These are phyloP conservation scores for Thysanoteuthis rhombus DNA, from an alignment of 2,888 invertebrate species.

Conservation along the genomic window DNA sequence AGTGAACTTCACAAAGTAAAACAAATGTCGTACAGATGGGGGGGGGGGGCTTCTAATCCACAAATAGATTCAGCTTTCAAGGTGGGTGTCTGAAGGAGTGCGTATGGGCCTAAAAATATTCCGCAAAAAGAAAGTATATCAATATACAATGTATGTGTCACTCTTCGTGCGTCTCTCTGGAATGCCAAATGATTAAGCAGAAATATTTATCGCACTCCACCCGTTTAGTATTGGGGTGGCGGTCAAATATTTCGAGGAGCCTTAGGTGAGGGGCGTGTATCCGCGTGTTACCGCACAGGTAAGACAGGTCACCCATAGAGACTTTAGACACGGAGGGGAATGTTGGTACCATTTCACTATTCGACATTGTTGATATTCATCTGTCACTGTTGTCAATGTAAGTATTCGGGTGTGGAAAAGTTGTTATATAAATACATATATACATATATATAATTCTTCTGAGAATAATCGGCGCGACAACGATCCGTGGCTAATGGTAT, in stretches of 20 bases:
- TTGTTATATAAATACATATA: too few relatives aligned
- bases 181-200: neutral
- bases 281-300: neutral
- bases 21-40: too few relatives aligned
- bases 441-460: too few relatives aligned
- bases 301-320: neutral
- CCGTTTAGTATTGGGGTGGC: neutral
- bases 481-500: too few relatives aligned
- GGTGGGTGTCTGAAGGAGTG: neutral
- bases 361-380: neutral
- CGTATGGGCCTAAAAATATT: neutral
- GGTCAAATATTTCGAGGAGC: neutral
- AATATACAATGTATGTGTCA: too few relatives aligned
- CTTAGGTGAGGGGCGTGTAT: neutral
- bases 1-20: neutral
- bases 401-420: too few relatives aligned
- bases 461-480: too few relatives aligned
- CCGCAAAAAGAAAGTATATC: neutral
- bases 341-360: neutral
- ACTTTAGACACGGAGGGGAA: neutral
- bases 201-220: neutral
- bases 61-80: neutral
- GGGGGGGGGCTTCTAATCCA: too few relatives aligned
- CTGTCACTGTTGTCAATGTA: neutral
- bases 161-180: neutral